Evolutionary conservation across 2,113 vertebrate genomes (phyloP), one percentile per base, ranked within the genome.

Genomic region (Copsychus sechellarum): DNA sequence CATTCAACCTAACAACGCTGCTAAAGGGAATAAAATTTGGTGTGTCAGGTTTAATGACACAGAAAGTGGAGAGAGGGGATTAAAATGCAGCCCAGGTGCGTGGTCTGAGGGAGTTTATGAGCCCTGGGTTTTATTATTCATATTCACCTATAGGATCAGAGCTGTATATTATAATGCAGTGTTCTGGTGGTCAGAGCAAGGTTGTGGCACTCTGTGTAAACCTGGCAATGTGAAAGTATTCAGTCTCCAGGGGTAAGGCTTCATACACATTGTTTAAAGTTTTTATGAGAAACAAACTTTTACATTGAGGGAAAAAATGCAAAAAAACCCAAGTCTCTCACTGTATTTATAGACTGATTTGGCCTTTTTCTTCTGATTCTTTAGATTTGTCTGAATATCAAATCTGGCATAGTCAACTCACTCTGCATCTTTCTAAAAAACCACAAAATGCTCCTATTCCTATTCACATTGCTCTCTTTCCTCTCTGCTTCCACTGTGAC

Each of bases 11-110:
- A 97, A 96, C 92, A 96, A 71, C 69, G 80, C 9, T 4, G 70
- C 95, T 97, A 97, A 97, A 93, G 80, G 94, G 86, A 96, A 97
- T 97, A 97, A 96, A 98, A 97, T 95, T 86, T 95, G 85, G 90
- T 84, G 65, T 97, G 96, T 96, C 90, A 95, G 91, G 94, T 96
- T 97, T 97, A 98, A 97, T 97, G 95, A 91, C 24, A 96, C 81
- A 96, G 96, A 94, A 96, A 96, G 88, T 84, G 60, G 61, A 94
- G 72, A 82, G 86, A 84, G 33, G 48, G 60, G 36, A 97, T 97
- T 97, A 97, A 96, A 96, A 98, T 97, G 91, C 93, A 97, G 64
- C n/a, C 26, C 93, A 86, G 88, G 89, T 95, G 90, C 62, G 48
- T 9, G 86, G 93, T 51, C 56, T 60, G 73, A 88, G 88, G 94